Conservation (phyloP, 2,113 vertebrate genomes). For the Hippocampus comes region DNA sequence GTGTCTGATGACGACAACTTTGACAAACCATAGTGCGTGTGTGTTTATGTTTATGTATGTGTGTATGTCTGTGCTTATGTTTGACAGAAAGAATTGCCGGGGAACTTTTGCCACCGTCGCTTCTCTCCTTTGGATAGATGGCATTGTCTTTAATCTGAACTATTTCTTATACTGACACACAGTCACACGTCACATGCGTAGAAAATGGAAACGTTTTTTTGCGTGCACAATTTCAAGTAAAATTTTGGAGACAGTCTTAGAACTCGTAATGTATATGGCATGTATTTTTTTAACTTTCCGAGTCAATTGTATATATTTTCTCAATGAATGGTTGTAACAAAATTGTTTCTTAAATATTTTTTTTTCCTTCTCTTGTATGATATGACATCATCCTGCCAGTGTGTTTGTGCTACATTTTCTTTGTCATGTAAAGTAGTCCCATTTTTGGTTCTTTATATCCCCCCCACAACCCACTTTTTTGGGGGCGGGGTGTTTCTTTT, state of each 20-base stretch:
- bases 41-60: conserved; percentile 1
- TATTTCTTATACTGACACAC: conserved; percentile 71
- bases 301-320: conserved; percentile 99
- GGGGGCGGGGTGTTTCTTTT: background rate
- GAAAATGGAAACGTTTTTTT: conserved; percentile 76
- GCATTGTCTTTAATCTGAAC: conserved; percentile 66
- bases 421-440: conserved; percentile 96
- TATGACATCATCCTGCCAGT: conserved; percentile 91
- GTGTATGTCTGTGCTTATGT: conserved; percentile 24
- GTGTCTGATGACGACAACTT: conserved; percentile 50
- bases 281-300: conserved; percentile 98
- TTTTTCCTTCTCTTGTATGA: conserved; percentile 89
- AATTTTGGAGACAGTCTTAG: conserved; percentile 84
- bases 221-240: conserved; percentile 91
- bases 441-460: conserved; percentile 30
- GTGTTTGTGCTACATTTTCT: conserved; percentile 90
- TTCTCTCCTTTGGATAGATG: conserved; percentile 55
- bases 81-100: conserved; percentile 48
- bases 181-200: conserved; percentile 83
- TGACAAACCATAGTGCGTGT: conserved; percentile 30
- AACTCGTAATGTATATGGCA: conserved; percentile 98
- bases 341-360: conserved; percentile 99
- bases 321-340: conserved; percentile 99
- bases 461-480: background rate
- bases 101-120: conserved; percentile 31